These are phyloP conservation scores for Cyclophora punctaria DNA, from an alignment of 2,888 invertebrate species.

Conservation along the genomic window DNA sequence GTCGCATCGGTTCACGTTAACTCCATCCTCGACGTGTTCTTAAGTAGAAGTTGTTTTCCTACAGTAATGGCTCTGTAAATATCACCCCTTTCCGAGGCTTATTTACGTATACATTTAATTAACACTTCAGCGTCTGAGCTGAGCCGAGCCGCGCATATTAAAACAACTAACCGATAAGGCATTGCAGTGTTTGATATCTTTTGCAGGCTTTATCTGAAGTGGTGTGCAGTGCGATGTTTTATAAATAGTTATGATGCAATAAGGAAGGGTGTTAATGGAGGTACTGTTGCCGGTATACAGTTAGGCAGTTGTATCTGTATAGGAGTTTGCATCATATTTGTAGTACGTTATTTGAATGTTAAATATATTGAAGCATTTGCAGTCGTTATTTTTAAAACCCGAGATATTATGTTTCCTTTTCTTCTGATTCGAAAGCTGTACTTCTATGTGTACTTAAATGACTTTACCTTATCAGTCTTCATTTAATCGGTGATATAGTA, in stretches of 20 bases:
- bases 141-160: slow-evolving; percentile 25
- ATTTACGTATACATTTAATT: slow-evolving; percentile 54
- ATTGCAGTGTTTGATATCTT: slow-evolving; percentile 31
- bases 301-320: slow-evolving; percentile 19
- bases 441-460: too few relatives aligned
- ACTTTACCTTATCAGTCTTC: too few relatives aligned
- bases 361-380: too few relatives aligned
- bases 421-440: too few relatives aligned
- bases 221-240: slow-evolving; percentile 24
- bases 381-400: too few relatives aligned
- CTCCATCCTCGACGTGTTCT: slow-evolving; percentile 20
- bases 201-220: slow-evolving; percentile 33
- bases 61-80: slow-evolving; percentile 60
- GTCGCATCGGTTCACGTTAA: slow-evolving; percentile 28
- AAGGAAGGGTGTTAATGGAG: slow-evolving; percentile 6
- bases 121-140: slow-evolving; percentile 43
- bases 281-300: slow-evolving; percentile 21
- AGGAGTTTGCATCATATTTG: too few relatives aligned
- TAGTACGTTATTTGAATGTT: too few relatives aligned
- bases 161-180: slow-evolving; percentile 22
- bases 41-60: slow-evolving; percentile 56
- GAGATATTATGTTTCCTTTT: too few relatives aligned
- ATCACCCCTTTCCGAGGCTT: slow-evolving; percentile 38
- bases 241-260: slow-evolving; percentile 32
- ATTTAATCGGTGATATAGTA: too few relatives aligned